These are phyloP conservation scores for Serinus canaria DNA, from an alignment of 2,113 vertebrate genomes.

Conservation along the genomic window DNA sequence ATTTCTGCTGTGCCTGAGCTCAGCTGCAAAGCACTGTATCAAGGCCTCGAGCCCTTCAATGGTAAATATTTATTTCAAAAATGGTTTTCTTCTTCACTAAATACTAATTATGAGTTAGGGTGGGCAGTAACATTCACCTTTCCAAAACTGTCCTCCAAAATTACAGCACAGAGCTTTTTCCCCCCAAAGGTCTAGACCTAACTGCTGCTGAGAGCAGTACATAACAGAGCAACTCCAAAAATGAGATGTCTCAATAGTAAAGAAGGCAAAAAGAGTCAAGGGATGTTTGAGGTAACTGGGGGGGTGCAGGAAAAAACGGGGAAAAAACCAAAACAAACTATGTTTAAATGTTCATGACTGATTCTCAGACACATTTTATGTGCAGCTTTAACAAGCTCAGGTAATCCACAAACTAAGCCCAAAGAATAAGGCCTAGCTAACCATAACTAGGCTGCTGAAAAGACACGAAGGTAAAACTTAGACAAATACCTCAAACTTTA, in stretches of 20 bases:
- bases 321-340: not conserved
- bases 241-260: not conserved
- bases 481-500: not conserved
- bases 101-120: not conserved
- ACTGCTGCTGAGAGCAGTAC: not conserved
- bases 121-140: not conserved
- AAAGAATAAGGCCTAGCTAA: not conserved
- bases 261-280: not conserved
- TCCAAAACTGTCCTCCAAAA: not conserved
- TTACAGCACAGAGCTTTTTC: not conserved
- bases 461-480: not conserved
- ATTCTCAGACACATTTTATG: not conserved
- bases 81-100: not conserved
- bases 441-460: not conserved
- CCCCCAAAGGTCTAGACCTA: not conserved
- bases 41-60: not conserved
- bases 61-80: not conserved
- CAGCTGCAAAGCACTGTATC: not conserved
- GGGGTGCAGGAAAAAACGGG: not conserved
- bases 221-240: not conserved
- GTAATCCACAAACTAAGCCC: not conserved
- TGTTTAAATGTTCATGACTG: not conserved
- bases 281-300: not conserved
- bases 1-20: not conserved
- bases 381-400: not conserved